Evolutionary conservation across 2,113 vertebrate species (phyloP), one percentile per base, ranked within the genome.

Genomic region (Lonchura striata): DNA sequence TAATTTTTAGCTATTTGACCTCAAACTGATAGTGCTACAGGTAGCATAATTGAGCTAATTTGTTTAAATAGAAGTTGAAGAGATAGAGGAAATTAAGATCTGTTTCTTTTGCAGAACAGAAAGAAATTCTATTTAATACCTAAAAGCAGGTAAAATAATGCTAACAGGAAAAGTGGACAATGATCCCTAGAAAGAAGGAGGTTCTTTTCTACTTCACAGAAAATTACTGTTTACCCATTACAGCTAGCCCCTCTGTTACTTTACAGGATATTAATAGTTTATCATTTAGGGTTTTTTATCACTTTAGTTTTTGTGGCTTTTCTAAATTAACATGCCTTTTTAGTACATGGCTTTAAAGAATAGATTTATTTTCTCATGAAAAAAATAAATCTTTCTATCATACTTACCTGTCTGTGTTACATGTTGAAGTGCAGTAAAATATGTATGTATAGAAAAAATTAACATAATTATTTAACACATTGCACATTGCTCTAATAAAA

Each of bases 381-480:
- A 24, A 19, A 13, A 31, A 78, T n/a, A 68, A 75, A 63, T 2
- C 11, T 22, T 54, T 59, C 49, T 46, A 3, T 49, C 50, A 27
- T 46, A 28, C 14, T 47, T 61, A 22, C 15, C 35, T 10, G 2
- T 49, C 31, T 81, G 15, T 27, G 4, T 47, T 33, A 14, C 8
- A 6, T 18, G 15, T 31, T 10, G 50, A 87, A 90, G 35, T 12
- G 8, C 7, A 33, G 1, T 81, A 41, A 85, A 56, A 37, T 21
- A 30, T 3, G 0, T 41, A 46, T 0, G 0, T 19, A 41, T 4
- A 56, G 24, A 24, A 7, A 81, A 79, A 88, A 2, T 10, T 61
- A 61, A 61, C 23, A 9, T 53, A 46, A 60, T 46, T 69, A 53
- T 52, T 86, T 60, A 60, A 53, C 15, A 24, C 10, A 7, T 80